phyloP scores from a whole-genome alignment of 2,113 vertebrate genomes.

The Tapirus terrestris region DNA sequence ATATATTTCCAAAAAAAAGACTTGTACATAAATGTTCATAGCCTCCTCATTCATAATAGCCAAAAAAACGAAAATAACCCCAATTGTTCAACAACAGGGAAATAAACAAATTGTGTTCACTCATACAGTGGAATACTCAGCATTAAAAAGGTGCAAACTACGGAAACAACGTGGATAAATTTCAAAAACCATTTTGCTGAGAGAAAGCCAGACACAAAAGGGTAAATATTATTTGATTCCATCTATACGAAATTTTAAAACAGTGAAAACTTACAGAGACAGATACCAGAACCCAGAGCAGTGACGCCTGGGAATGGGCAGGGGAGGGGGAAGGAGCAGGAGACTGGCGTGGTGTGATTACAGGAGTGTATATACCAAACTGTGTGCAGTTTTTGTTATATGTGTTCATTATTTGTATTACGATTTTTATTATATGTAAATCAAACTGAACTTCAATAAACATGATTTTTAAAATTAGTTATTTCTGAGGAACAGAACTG shows the following conservation, averaged over 20 bases:
- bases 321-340: background rate
- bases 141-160: background rate
- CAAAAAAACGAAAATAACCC: conserved; percentile 23
- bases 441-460: background rate
- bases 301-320: background rate
- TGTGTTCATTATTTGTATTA: background rate
- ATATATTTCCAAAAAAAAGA: background rate
- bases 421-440: background rate
- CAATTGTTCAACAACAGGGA: background rate
- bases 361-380: background rate
- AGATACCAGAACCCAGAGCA: background rate
- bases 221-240: background rate
- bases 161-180: background rate
- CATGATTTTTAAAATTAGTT: background rate
- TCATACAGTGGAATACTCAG: background rate
- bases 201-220: background rate
- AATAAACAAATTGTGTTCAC: background rate
- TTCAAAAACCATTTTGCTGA: background rate
- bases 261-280: background rate
- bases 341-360: background rate
- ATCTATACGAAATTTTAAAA: background rate
- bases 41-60: background rate
- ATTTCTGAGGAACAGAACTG: background rate
- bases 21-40: background rate
- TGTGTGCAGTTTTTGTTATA: background rate